A percentile compares a stretch with the other conserved stretches of the same genome.
Conservation (phyloP, 2,888 invertebrate species). For the Priocnemis perturbator region DNA sequence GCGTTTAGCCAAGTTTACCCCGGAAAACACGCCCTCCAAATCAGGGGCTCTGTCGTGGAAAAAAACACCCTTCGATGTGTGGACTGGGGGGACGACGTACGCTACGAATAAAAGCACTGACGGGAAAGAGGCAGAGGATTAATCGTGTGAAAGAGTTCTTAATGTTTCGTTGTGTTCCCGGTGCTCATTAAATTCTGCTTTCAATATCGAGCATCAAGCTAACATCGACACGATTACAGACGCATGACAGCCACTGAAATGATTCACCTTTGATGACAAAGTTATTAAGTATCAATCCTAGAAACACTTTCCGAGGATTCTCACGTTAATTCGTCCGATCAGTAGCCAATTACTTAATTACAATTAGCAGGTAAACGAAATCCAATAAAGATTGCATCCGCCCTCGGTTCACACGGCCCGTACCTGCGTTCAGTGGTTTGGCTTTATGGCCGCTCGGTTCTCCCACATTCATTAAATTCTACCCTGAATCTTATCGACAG, state of each 20-base stretch:
- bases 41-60: slow-evolving; percentile 48
- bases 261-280: too few relatives aligned
- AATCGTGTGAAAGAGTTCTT: too few relatives aligned
- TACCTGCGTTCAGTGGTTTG: slow-evolving; percentile 28
- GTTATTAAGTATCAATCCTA: too few relatives aligned
- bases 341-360: slow-evolving; percentile 28
- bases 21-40: slow-evolving; percentile 54
- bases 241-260: too few relatives aligned
- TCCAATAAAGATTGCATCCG: neutral
- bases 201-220: too few relatives aligned
- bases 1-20: slow-evolving; percentile 50
- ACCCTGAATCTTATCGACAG: slow-evolving; percentile 45
- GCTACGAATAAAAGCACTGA: too few relatives aligned
- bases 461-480: slow-evolving; percentile 52
- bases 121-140: too few relatives aligned
- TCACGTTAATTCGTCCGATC: neutral
- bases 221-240: too few relatives aligned
- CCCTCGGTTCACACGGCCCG: slow-evolving; percentile 44
- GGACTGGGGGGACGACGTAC: too few relatives aligned
- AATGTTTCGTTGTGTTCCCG: slow-evolving; percentile 46
- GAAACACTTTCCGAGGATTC: neutral
- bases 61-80: slow-evolving; percentile 63
- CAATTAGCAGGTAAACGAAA: slow-evolving; percentile 18
- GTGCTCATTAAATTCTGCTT: neutral
- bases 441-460: slow-evolving; percentile 22